Base-by-base conservation (phyloP, 2,797 vertebrate genomes). In the Fringilla coelebs region DNA sequence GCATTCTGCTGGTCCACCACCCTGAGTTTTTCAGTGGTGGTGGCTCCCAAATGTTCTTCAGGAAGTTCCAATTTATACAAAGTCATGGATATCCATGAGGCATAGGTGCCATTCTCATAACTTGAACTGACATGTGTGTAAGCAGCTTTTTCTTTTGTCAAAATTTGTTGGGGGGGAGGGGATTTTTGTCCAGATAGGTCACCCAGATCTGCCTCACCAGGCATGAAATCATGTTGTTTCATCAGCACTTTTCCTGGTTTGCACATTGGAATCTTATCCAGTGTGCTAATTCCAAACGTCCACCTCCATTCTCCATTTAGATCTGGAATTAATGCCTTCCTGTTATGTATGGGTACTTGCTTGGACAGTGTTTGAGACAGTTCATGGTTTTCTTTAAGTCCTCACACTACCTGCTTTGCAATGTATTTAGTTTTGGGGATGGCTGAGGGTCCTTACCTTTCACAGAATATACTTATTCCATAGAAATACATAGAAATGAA, bases 401-500 rank as follows among this genome's bases (percentile, higher is more conserved):
- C 29, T 76, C 29, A 29, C 29, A 38, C 24, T n/a, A 52, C 29
- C 40, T 77, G 32, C 55, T 89, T 96, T 83, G 31, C 38, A 83
- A 63, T 54, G n/a, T 1, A 2, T 81, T 94, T 85, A 85, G 75
- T 83, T 94, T 67, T 76, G n/a, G 43, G 61, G 34, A 68, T 72
- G 71, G 60, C 91, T 89, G 71, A 67, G 94, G 55, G 71, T 80
- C 25, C 60, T 73, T 87, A 66, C 38, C 67, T 94, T 85, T 91
- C 94, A 73, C 10, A 93, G 65, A 62, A 46, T 73, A 60, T 65
- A 85, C 17, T 54, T 71, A 49, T 95, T 76, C 20, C 18, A n/a
- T 89, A n/a, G 31, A 85, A 88, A 63, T 76, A 63, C 25, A 54
- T 45, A 54, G 63, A 92, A 93, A 89, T 70, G 4, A 72, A 96